Evolutionary conservation across 1,140 invertebrate species (phyloP), one percentile per base, ranked within the genome.

Genomic region (Meloidogyne exigua): DNA sequence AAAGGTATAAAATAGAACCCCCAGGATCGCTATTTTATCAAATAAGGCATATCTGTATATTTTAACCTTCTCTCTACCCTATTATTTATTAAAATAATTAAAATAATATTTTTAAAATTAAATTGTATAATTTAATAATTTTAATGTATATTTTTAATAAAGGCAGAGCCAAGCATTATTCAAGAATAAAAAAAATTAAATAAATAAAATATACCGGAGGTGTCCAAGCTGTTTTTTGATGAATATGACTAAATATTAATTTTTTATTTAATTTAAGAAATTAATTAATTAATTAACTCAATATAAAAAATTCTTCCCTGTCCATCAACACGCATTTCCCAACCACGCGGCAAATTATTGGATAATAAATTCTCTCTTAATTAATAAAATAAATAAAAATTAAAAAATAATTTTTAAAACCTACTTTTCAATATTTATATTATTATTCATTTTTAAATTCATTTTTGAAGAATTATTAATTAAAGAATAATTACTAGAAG

Each of bases 181-280:
- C n/a, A n/a, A 32, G 28, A 32, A 32, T 0, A 39, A n/a, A 68
- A 68, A 11, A 0, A 39, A 65, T 67, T 75, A 42, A 21, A 18
- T 13, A 49, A 32, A 23, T 72, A 28, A 10, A 44, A 25, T 76
- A 80, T 72, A 81, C 69, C 63, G 94, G 94, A 65, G 93, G 89
- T 82, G 93, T 92, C 94, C 94, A 96, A 21, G 93, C 95, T 5
- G 94, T 96, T 15, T 92, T 94, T n/a, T 93, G 90, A 81, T 93
- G 94, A 1, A 93, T 90, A 85, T 96, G 94, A 88, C 68, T 70
- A 57, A 95, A 93, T 3, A 23, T 36, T 74, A 36, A 39, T 9
- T 39, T 39, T 39, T 18, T 49, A 18, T 49, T 49, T n/a, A 18
- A 11, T 1, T 18, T 18, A 11, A 49, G 18, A 49, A 18, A 18